A percentile compares a stretch with the other conserved stretches of the same genome.
Evolutionary conservation across 2,888 invertebrate genomes (phyloP).

Genomic region (Drosophila anceps): DNA sequence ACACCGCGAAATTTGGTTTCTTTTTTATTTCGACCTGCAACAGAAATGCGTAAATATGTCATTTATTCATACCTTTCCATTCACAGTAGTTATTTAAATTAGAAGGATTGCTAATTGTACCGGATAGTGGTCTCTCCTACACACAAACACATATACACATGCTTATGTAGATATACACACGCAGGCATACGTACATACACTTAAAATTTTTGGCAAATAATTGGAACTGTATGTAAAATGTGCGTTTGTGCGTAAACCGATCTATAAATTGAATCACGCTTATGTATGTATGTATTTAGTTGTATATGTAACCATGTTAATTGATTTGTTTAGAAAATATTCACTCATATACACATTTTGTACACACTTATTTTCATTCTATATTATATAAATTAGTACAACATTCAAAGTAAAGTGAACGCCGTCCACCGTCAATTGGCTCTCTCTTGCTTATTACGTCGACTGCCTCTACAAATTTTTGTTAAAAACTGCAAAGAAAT

Average conservation of each 20-base stretch:
- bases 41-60: conserved; percentile 3
- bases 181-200: conserved; percentile 10
- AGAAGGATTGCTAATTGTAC: conserved; percentile 3
- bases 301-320: conserved; percentile 11
- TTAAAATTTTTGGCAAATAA: conserved; percentile 4
- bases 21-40: conserved; percentile 3
- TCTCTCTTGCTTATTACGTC: conserved; percentile 55
- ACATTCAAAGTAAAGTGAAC: conserved; percentile 56
- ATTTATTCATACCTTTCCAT: neutral
- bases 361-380: conserved; percentile 22
- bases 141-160: conserved; percentile 4
- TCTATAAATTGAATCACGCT: conserved; percentile 5
- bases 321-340: conserved; percentile 10
- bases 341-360: neutral
- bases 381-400: conserved; percentile 68
- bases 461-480: conserved; percentile 36
- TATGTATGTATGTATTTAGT: conserved; percentile 13
- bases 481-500: conserved; percentile 25
- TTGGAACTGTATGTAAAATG: conserved; percentile 28
- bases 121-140: conserved; percentile 6
- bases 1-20: conserved; percentile 13
- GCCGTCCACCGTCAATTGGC: conserved; percentile 59
- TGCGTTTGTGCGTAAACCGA: conserved; percentile 20
- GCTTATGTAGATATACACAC: conserved; percentile 4
- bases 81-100: conserved; percentile 10